Conservation (phyloP, 2,888 invertebrate genomes). For the Tipula lateralis region DNA sequence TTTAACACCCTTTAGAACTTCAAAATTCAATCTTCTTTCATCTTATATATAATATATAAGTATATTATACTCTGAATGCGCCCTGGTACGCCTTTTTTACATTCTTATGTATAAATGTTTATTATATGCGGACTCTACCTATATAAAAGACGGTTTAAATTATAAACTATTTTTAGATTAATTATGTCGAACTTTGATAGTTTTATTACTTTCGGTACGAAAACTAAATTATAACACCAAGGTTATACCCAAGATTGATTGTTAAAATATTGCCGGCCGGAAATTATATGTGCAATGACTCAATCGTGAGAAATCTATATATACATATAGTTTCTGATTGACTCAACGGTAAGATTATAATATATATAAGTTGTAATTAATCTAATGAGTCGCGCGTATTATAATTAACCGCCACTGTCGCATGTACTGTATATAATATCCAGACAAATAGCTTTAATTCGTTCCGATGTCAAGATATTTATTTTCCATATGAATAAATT, state of each 20-base stretch:
- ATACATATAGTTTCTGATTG: no score
- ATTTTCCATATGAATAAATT: background rate
- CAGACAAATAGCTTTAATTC: background rate
- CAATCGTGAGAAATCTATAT: background rate
- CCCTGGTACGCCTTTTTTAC: background rate
- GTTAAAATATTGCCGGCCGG: background rate
- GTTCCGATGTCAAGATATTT: background rate
- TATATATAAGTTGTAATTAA: background rate
- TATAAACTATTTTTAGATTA: background rate
- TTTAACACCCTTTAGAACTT: background rate
- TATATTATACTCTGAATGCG: background rate
- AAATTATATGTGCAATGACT: background rate
- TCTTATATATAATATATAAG: background rate
- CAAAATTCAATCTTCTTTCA: background rate
- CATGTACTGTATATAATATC: no score
- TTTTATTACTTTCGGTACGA: background rate
- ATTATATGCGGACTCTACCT: background rate
- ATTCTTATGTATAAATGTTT: background rate
- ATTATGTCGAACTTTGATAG: slow-evolving; percentile 11
- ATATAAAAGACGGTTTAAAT: background rate
- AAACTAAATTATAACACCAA: background rate
- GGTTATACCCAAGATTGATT: background rate
- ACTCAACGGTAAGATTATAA: background rate
- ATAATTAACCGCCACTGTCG: slow-evolving; percentile 11
- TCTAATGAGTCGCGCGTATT: background rate